Percentiles rank a stretch among this genome's conserved stretches.
These are phyloP conservation scores for Drosophila rhopaloa DNA, from an alignment of 1,140 invertebrate genomes.

Conservation along the genomic window DNA sequence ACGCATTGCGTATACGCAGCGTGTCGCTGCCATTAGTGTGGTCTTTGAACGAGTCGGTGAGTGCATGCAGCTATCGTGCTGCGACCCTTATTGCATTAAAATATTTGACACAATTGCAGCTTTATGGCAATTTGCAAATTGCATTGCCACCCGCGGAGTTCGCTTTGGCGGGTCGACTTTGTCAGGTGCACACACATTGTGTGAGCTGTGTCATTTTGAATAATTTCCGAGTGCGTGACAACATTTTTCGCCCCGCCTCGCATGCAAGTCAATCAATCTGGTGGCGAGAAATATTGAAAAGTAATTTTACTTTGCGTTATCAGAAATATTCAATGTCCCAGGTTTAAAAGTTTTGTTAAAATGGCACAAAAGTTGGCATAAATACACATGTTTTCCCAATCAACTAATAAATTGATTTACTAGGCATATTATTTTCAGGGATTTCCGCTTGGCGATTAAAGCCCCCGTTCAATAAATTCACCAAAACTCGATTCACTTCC, in stretches of 20 bases:
- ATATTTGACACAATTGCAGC: conserved; percentile 62
- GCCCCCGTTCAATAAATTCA: conserved; percentile 19
- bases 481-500: conserved; percentile 36
- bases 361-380: not conserved
- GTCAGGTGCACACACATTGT: conserved; percentile 45
- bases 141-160: conserved; percentile 39
- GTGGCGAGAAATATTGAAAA: conserved; percentile 41
- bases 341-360: conserved; percentile 1
- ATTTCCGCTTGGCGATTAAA: conserved; percentile 11
- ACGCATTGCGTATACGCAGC: conserved; percentile 54
- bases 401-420: conserved; percentile 33
- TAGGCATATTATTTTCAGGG: conserved; percentile 11
- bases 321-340: not conserved
- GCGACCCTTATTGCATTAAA: conserved; percentile 70
- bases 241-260: conserved; percentile 41
- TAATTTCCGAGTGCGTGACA: conserved; percentile 63
- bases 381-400: not conserved
- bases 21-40: conserved; percentile 14
- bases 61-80: conserved; percentile 28
- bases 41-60: conserved; percentile 1
- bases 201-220: conserved; percentile 47
- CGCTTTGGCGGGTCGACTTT: conserved; percentile 19
- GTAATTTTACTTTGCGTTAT: conserved; percentile 11
- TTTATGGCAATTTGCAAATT: conserved; percentile 69
- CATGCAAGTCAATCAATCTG: conserved; percentile 68